Evolutionary conservation across 2,797 vertebrate genomes (phyloP), one percentile per base, ranked within the genome.

Genomic region (Amblyopsis hoosieri): DNA sequence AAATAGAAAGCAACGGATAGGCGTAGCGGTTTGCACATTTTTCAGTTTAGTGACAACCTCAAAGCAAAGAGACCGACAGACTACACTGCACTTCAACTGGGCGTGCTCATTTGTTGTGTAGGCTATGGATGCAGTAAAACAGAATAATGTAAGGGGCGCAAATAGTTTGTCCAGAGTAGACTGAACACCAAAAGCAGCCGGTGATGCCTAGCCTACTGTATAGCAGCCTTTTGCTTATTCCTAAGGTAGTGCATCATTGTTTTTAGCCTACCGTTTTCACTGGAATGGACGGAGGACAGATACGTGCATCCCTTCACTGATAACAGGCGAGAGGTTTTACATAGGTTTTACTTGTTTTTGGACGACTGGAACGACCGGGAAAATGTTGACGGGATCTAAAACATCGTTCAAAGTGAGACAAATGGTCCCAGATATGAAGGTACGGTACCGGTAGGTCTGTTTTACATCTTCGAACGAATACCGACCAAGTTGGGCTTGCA

Each of bases 371-470:
- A 61, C 45, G 45, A 59, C 11, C 70, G 48, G 45, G 6, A 73
- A 85, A 23, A 95, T 95, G 94, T 76, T 95, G 71, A 92, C 92
- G 1, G 91, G 92, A 74, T 93, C 93, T 12, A 94, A 91, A 83
- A 93, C 81, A 71, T 95, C 93, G 70, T 96, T 95, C 83, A 94
- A 94, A 92, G 94, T 97, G 76, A 91, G 94, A 60, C 93, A 95
- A 73, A 90, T 93, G 86, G 85, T 87, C 12, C 92, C 93, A 1
- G 92, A 93, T n/a, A 87, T 94, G 52, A 94, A 93, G 93, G 92
- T 94, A 89, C 23, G 54, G 23, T 23, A 23, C 23, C 23, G 23
- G 3, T 37, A 86, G 90, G 2, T 12, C 12, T 59, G 57, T 59
- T 37, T 37, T 9, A 37, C 6, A 6, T 37, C 1, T 37, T 37